Base-by-base conservation (phyloP, 2,888 invertebrate species). In the Griposia aprilina region DNA sequence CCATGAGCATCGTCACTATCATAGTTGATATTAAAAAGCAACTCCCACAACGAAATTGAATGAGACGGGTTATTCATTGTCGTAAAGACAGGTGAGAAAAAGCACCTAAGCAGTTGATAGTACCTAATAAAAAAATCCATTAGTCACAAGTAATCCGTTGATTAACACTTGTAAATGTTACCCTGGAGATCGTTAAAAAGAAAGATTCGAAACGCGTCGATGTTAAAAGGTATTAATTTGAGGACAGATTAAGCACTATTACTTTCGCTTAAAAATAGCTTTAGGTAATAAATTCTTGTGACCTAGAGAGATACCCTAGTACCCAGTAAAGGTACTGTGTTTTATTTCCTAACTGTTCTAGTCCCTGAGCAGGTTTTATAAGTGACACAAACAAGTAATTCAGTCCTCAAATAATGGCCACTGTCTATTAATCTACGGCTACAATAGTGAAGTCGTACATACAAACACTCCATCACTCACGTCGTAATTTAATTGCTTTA, bases 401-500 rank as follows among this genome's bases (percentile, higher is more conserved):
- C 69, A 74, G 52, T 71, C 55, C 30, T 30, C 45, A 45, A 59
- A 82, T 81, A 85, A 83, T 74, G 71, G 69, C 52, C 80, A 63
- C 78, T 63, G 77, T 74, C 78, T 88, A 81, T 85, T 81, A 85
- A 83, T 88, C 74, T 72, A 76, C 59, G 57, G 52, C 60, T 72
- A 85, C 88, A 89, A 89, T 88, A 69, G 84, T 83, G 52, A 62
- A 76, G 66, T 50, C 52, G 84, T 86, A 87, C 88, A 89, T 71
- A 88, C 78, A 87, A 90, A 90, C 90, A 91, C 90, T 91, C 90
- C 90, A 93, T 92, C 91, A 91, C 87, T 92, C 91, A 89, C 82
- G 90, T 88, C 90, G 83, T 90, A 89, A 90, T 91, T 91, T 92
- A 93, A 93, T 93, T 92, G 92, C 91, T 93, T 92, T 90, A 91